Conservation (phyloP, 2,797 vertebrate genomes). For the Acipenser ruthenus region DNA sequence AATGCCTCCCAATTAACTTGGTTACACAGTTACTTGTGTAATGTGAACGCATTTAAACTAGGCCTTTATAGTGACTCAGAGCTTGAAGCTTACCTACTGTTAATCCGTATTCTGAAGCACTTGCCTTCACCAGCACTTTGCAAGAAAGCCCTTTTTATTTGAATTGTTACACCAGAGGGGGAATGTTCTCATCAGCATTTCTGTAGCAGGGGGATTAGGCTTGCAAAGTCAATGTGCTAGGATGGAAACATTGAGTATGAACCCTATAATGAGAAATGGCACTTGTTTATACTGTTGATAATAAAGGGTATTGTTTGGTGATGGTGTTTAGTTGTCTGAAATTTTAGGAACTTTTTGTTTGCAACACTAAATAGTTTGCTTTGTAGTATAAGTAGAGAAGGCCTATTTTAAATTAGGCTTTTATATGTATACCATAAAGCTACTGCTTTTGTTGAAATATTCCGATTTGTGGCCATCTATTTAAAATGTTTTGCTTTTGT, state of each 20-base stretch:
- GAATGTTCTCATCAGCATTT: neutral
- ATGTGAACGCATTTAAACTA: neutral
- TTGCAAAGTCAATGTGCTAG: conserved; percentile 67
- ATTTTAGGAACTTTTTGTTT: conserved; percentile 6
- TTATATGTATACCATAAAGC: conserved; percentile 6
- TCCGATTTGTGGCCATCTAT: neutral
- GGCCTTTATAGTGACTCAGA: neutral
- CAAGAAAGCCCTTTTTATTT: neutral
- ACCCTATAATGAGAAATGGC: conserved; percentile 54
- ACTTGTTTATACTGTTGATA: conserved; percentile 41
- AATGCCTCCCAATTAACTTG: too few species aligned
- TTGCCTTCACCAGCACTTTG: conserved; percentile 1
- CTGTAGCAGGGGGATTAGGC: conserved; percentile 62
- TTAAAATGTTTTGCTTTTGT: neutral
- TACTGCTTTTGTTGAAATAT: conserved; percentile 12
- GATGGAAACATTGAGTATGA: conserved; percentile 41
- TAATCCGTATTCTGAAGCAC: neutral
- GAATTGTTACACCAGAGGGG: neutral
- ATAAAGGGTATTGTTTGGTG: conserved; percentile 28
- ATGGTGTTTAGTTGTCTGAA: conserved; percentile 3
- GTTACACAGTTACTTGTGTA: too few species aligned
- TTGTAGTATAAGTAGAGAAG: conserved; percentile 20
- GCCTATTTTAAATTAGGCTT: conserved; percentile 16
- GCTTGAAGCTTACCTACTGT: neutral
- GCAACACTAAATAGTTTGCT: conserved; percentile 52